Base-by-base conservation (phyloP, 2,113 vertebrate species). In the Ibidorhyncha struthersii region DNA sequence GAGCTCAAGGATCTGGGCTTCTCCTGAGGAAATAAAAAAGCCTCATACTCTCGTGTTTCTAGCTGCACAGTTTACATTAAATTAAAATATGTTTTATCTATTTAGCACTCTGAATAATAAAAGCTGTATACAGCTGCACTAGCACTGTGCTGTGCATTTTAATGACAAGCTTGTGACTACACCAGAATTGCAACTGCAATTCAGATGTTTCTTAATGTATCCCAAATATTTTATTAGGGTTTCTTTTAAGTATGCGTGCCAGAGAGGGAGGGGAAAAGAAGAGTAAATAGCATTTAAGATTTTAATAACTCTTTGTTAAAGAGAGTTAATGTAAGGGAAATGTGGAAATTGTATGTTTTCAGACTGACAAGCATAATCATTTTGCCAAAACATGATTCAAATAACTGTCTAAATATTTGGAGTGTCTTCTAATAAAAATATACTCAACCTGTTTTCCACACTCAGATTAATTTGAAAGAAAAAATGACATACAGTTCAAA, bases 401-500 rank as follows among this genome's bases (percentile, higher is more conserved):
- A 98, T 98, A 96, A 97, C 92, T 98, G 97, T 98, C 97, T 98
- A 98, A 98, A 98, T 98, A 98, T 98, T 98, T 98, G 96, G 96
- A 98, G 84, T 96, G 79, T 97, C 95, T 97, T 92, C 95, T 97
- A 98, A 96, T 82, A 94, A 98, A 97, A 98, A 97, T 96, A 94
- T 94, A 93, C 84, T 94, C 94, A 97, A 95, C 96, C 96, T 78
- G 20, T 96, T 98, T 98, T 98, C 78, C 80, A 95, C 96, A 97
- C 96, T 98, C 91, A 95, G 96, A 97, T 98, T 98, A 98, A 97
- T 97, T 94, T 97, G 96, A 98, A 97, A 97, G 96, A 94, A 97
- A 93, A 98, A 98, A 96, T 97, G 96, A 97, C 96, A 96, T 95
- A 89, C 89, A 97, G 97, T 98, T 98, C 98, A 98, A 98, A 98